Conservation (phyloP, 2,113 vertebrate genomes). For the Pipra filicauda region DNA sequence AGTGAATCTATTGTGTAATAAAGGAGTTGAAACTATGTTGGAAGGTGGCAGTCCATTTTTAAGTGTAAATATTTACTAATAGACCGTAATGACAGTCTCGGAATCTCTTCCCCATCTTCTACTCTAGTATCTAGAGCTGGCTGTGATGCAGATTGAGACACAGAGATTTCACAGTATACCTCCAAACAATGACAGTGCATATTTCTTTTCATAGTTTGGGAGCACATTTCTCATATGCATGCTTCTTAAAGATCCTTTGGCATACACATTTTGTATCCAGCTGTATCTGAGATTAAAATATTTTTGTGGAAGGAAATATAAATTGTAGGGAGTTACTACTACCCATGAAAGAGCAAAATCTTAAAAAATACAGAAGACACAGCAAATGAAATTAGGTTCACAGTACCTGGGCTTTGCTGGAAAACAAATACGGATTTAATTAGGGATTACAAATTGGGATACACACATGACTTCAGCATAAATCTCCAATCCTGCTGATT, state of each 20-base stretch:
- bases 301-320: background rate
- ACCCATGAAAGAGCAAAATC: background rate
- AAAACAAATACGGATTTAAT: conserved; percentile 11
- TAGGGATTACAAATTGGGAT: background rate
- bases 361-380: background rate
- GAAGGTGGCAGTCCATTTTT: background rate
- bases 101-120: background rate
- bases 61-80: conserved; percentile 14
- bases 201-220: background rate
- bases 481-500: background rate
- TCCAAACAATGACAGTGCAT: background rate
- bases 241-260: background rate
- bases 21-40: background rate
- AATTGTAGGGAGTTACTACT: background rate
- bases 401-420: background rate
- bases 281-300: background rate
- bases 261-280: background rate
- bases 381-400: background rate
- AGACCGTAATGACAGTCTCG: background rate
- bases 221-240: background rate
- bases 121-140: background rate
- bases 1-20: background rate
- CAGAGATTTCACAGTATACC: background rate
- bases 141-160: background rate
- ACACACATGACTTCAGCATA: background rate